phyloP scores from a whole-genome alignment of 2,888 invertebrate species.

The Parelbella ahira region DNA sequence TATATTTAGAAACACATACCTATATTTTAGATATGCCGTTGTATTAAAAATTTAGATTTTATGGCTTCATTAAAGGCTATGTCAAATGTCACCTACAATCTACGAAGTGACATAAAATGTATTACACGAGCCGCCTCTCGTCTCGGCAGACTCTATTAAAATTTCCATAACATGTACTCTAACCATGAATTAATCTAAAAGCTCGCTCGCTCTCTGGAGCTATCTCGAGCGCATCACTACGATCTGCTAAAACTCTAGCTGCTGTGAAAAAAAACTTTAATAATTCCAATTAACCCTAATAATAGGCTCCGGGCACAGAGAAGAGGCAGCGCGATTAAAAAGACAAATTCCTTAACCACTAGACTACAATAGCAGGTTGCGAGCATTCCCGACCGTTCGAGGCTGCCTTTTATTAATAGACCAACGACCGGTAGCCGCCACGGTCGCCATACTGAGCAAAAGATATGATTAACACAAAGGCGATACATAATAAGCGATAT shows the following conservation, averaged over 20 bases:
- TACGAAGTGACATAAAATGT: slow-evolving; percentile 10
- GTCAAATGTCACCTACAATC: slow-evolving; percentile 22
- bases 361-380: slow-evolving; percentile 75
- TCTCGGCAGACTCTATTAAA: slow-evolving; percentile 49
- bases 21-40: slow-evolving; percentile 11
- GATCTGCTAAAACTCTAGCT: slow-evolving; percentile 67
- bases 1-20: neutral
- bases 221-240: slow-evolving; percentile 61
- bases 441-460: slow-evolving; percentile 67
- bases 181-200: slow-evolving; percentile 69
- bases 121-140: slow-evolving; percentile 7
- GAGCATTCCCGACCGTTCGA: slow-evolving; percentile 60
- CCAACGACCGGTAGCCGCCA: slow-evolving; percentile 68
- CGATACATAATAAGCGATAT: slow-evolving; percentile 77
- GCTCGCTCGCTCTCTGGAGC: slow-evolving; percentile 54
- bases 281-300: slow-evolving; percentile 80
- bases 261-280: slow-evolving; percentile 70
- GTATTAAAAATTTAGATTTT: slow-evolving; percentile 3
- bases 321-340: slow-evolving; percentile 73
- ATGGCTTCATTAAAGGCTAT: slow-evolving; percentile 29
- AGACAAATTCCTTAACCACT: slow-evolving; percentile 77
- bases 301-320: slow-evolving; percentile 66
- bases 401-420: slow-evolving; percentile 74
- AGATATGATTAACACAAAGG: slow-evolving; percentile 78
- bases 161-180: slow-evolving; percentile 60